These are phyloP conservation scores for Centropristis striata DNA, from an alignment of 2,113 vertebrate genomes.

Conservation along the genomic window DNA sequence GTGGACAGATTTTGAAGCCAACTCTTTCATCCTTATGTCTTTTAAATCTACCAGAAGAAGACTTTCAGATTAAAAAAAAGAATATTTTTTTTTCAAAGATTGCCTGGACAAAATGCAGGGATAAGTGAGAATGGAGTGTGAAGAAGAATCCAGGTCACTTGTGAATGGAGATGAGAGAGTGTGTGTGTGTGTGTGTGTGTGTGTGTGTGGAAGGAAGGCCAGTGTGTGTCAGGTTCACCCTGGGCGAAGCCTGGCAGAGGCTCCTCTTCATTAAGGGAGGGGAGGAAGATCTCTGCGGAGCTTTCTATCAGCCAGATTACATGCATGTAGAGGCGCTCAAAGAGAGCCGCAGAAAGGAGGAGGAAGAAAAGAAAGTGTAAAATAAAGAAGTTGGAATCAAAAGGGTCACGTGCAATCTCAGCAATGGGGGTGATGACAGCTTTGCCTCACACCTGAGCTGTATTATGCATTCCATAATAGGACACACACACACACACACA, in stretches of 20 bases:
- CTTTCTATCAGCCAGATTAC: conserved; percentile 81
- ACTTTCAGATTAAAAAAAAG: conserved; percentile 73
- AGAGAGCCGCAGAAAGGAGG: conserved; percentile 39
- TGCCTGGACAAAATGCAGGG: conserved; percentile 67
- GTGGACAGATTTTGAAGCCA: conserved; percentile 52
- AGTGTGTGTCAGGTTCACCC: conserved; percentile 51
- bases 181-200: conserved; percentile 42
- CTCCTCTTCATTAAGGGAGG: conserved; percentile 45
- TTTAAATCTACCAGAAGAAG: conserved; percentile 74
- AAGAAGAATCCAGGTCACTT: conserved; percentile 66
- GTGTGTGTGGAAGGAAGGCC: conserved; percentile 38
- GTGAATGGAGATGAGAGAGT: conserved; percentile 77
- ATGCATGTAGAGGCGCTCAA: conserved; percentile 71
- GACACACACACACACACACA: conserved; percentile 37
- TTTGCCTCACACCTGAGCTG: conserved; percentile 73
- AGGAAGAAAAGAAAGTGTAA: conserved; percentile 68
- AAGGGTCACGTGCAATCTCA: conserved; percentile 68
- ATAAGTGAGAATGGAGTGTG: conserved; percentile 74
- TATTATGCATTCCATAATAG: conserved; percentile 78
- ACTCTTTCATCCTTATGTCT: conserved; percentile 81
- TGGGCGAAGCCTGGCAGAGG: conserved; percentile 63
- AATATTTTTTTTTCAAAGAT: conserved; percentile 58
- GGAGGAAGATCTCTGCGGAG: conserved; percentile 60
- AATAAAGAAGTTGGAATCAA: conserved; percentile 75
- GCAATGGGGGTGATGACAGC: conserved; percentile 76